These are phyloP conservation scores for Rhagonycha lutea DNA, from an alignment of 2,888 invertebrate genomes.

Conservation along the genomic window DNA sequence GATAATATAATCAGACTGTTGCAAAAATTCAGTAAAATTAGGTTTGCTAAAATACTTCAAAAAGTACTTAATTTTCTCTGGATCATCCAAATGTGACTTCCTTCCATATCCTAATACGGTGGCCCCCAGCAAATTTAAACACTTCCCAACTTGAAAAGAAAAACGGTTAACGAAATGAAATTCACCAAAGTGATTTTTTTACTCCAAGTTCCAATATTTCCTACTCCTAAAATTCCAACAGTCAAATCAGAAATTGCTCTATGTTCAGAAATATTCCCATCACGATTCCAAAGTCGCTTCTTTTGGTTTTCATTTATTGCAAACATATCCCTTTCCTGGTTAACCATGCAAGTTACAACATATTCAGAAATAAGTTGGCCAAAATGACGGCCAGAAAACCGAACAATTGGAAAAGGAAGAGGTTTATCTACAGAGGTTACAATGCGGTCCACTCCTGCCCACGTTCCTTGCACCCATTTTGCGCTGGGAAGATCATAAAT, in stretches of 20 bases:
- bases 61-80: conserved; percentile 18
- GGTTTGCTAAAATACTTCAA: conserved; percentile 46
- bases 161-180: not conserved
- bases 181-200: conserved; percentile 20
- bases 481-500: conserved; percentile 49
- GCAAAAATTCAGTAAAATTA: conserved; percentile 50
- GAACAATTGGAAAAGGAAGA: conserved; percentile 45
- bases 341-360: conserved; percentile 56
- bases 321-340: conserved; percentile 55
- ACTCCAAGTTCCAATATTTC: conserved; percentile 59
- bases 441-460: conserved; percentile 55
- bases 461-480: conserved; percentile 57
- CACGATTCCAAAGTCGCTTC: conserved; percentile 45
- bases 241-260: conserved; percentile 55
- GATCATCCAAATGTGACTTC: conserved; percentile 10
- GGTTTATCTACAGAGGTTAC: conserved; percentile 39
- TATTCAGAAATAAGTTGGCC: conserved; percentile 59
- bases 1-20: conserved; percentile 60
- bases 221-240: conserved; percentile 60
- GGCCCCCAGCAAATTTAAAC: conserved; percentile 56
- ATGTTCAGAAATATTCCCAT: conserved; percentile 48
- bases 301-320: conserved; percentile 50
- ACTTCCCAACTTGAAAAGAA: conserved; percentile 53
- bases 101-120: conserved; percentile 42
- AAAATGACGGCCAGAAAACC: conserved; percentile 55